Evolutionary conservation across 2,888 invertebrate genomes (phyloP).

Genomic region (Notodonta dromedarius): DNA sequence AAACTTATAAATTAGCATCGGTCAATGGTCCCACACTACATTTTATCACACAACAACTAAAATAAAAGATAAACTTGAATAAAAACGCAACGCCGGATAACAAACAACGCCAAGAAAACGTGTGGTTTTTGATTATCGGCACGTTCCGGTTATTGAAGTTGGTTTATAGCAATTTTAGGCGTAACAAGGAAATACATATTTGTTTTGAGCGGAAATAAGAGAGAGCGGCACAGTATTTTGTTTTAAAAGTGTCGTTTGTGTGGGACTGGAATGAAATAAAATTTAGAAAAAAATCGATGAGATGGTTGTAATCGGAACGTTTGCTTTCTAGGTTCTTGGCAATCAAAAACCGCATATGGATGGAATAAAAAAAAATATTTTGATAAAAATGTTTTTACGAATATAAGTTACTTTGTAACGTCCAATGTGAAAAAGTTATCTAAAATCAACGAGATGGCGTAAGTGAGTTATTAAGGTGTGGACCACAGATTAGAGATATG

Average conservation of each 20-base stretch:
- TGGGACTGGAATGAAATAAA: no score
- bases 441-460: no score
- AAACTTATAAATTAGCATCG: conserved; percentile 61
- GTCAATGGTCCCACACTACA: conserved; percentile 62
- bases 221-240: not conserved
- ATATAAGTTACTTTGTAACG: no score
- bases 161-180: not conserved
- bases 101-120: conserved; percentile 83
- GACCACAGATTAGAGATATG: no score
- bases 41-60: conserved; percentile 69
- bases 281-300: not conserved
- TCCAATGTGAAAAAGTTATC: no score
- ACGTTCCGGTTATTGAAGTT: conserved; percentile 13
- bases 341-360: no score
- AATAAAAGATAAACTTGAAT: conserved; percentile 66
- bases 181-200: not conserved
- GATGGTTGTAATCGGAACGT: not conserved
- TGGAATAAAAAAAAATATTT: no score
- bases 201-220: not conserved
- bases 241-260: no score
- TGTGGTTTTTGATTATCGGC: conserved; percentile 68
- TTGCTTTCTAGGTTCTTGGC: no score
- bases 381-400: no score
- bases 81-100: conserved; percentile 77
- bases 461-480: no score